These are phyloP conservation scores for Tyrannus savana DNA, from an alignment of 2,113 vertebrate species.

Conservation along the genomic window DNA sequence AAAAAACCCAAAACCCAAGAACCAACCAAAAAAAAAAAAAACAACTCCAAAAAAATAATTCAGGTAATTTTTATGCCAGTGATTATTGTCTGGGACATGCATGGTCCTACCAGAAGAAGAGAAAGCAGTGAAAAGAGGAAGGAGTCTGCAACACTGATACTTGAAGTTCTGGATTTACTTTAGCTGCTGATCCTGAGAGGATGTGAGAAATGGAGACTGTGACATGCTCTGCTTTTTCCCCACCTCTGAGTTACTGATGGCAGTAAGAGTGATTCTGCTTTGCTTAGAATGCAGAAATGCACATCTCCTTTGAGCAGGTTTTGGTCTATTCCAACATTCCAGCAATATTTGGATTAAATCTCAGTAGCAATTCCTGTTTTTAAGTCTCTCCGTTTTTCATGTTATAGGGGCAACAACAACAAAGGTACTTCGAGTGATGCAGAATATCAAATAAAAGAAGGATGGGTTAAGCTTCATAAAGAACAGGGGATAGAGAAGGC, in stretches of 20 bases:
- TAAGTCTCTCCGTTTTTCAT: background rate
- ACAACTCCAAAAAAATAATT: too few relatives aligned
- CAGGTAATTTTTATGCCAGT: background rate
- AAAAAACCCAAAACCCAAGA: too few relatives aligned
- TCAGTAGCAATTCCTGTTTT: background rate
- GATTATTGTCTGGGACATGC: background rate
- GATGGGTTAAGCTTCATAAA: background rate
- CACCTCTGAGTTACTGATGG: background rate
- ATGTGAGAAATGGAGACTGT: background rate
- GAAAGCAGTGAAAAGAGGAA: background rate
- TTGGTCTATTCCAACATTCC: background rate
- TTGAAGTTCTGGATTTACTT: background rate
- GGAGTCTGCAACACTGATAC: background rate
- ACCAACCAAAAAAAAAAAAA: background rate
- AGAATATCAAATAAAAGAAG: background rate
- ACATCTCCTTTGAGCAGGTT: background rate
- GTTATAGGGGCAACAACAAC: background rate
- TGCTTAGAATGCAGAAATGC: background rate
- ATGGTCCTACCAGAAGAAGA: background rate
- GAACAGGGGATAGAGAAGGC: background rate
- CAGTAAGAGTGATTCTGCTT: background rate
- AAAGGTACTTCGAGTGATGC: background rate
- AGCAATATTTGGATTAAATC: background rate
- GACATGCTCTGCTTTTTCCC: background rate
- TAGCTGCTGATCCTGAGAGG: background rate